Percentiles rank a stretch among this genome's conserved stretches.
These are phyloP conservation scores for Agapornis canus DNA, from an alignment of 2,797 vertebrate genomes.

Conservation along the genomic window DNA sequence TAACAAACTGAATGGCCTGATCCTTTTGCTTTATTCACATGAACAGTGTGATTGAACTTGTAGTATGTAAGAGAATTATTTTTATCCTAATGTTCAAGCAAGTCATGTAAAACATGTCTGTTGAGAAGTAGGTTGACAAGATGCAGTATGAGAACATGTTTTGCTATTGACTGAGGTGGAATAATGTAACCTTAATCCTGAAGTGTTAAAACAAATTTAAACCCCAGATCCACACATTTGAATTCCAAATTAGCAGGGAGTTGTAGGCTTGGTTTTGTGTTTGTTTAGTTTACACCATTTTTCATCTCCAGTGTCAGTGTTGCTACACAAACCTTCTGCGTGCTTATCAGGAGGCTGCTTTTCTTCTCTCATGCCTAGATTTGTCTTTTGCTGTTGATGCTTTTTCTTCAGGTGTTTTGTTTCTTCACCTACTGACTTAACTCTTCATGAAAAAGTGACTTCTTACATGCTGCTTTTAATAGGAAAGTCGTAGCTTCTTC, in stretches of 20 bases:
- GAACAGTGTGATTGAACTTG: not conserved
- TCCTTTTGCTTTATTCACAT: not conserved
- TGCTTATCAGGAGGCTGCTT: not conserved
- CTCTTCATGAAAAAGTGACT: not conserved
- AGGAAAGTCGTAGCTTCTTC: not conserved
- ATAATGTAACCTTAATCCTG: constrained; percentile 6
- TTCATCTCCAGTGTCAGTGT: not conserved
- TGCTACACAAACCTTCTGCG: not conserved
- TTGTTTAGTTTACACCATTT: not conserved
- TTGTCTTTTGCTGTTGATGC: not conserved
- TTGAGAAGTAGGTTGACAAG: not conserved
- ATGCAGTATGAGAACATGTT: not conserved
- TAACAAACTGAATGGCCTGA: not conserved
- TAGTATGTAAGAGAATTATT: not conserved
- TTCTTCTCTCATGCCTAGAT: not conserved
- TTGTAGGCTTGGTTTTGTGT: not conserved
- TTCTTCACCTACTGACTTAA: not conserved
- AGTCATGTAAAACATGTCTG: not conserved
- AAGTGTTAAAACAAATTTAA: not conserved
- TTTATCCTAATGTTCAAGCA: not conserved
- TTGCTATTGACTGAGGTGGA: not conserved
- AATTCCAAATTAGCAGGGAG: not conserved
- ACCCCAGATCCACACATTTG: not conserved
- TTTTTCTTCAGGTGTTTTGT: not conserved
- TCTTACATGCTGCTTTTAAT: not conserved